Percentiles rank a stretch among this genome's conserved stretches.
Evolutionary conservation across 2,797 vertebrate genomes (phyloP).

Genomic region (Coilia nasus): DNA sequence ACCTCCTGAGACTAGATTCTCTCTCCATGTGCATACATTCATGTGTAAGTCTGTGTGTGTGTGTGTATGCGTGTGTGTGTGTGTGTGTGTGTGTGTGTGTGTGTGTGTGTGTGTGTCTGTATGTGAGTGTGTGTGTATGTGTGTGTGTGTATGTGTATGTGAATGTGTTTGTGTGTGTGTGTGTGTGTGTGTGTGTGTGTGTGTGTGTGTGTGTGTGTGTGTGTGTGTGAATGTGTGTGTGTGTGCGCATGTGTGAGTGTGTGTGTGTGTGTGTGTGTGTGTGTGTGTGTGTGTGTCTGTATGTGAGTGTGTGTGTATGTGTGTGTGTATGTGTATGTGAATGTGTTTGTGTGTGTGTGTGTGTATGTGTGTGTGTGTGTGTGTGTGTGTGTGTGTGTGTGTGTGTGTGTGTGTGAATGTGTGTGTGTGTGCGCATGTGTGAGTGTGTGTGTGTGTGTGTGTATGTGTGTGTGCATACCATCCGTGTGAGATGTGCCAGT

Average conservation of each 20-base stretch:
- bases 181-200: background rate
- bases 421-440: background rate
- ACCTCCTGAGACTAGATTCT: background rate
- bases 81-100: background rate
- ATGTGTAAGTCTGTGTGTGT: background rate
- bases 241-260: background rate
- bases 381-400: background rate
- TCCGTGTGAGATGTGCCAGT: background rate
- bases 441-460: background rate
- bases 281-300: background rate
- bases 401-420: background rate
- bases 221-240: background rate
- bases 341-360: background rate
- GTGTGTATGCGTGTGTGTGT: background rate
- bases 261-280: background rate
- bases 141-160: background rate
- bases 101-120: background rate
- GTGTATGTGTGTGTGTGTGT: background rate
- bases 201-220: background rate
- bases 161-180: background rate
- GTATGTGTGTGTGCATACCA: background rate
- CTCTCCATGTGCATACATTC: background rate
- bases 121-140: background rate
- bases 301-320: background rate
- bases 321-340: background rate